These are phyloP conservation scores for Sparidentex hasta DNA, from an alignment of 2,797 vertebrate genomes.

Conservation along the genomic window DNA sequence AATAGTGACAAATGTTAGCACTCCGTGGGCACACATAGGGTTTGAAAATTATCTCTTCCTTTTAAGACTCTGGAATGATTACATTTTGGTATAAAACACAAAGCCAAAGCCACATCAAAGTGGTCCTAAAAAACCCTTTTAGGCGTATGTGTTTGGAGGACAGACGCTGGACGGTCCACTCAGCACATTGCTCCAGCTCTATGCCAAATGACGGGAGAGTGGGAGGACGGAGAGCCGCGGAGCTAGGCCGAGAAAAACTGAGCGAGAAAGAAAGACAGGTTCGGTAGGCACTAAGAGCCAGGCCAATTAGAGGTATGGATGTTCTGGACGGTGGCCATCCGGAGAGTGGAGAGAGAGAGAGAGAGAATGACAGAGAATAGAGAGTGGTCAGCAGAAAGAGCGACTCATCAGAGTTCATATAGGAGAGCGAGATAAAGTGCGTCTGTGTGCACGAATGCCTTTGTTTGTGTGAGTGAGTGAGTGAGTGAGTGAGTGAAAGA, in stretches of 20 bases:
- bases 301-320: constrained; percentile 82
- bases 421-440: constrained; percentile 42
- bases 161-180: constrained; percentile 60
- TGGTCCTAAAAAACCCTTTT: constrained; percentile 19
- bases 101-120: constrained; percentile 27
- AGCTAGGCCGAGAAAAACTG: constrained; percentile 48
- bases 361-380: constrained; percentile 36
- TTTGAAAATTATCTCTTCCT: not conserved
- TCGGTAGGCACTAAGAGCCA: constrained; percentile 67
- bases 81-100: not conserved
- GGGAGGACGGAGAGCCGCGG: constrained; percentile 23
- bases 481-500: not conserved
- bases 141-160: constrained; percentile 18
- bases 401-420: constrained; percentile 54
- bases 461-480: not conserved
- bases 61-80: constrained; percentile 17
- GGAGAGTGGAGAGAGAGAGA: constrained; percentile 36
- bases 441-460: constrained; percentile 5
- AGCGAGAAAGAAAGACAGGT: constrained; percentile 55
- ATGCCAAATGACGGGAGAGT: constrained; percentile 51
- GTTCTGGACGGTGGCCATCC: constrained; percentile 79
- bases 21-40: constrained; percentile 1
- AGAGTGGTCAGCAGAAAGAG: constrained; percentile 55
- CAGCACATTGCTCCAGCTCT: constrained; percentile 67
- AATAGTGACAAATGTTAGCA: constrained; percentile 26